phyloP scores from a whole-genome alignment of 2,797 vertebrate species.

The Leptatherina wallacei region DNA sequence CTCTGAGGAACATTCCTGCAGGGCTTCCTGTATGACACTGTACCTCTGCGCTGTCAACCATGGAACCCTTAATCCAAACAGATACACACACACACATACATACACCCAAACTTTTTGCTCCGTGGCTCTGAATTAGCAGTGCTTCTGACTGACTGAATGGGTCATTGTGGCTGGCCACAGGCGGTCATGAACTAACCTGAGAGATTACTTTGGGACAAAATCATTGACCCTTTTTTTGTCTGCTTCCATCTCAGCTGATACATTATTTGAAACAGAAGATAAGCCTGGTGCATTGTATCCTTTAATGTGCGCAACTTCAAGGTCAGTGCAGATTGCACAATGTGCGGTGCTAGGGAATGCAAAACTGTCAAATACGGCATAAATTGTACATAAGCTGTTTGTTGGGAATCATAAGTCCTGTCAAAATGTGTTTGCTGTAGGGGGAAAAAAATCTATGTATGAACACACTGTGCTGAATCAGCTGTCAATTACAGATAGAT shows the following conservation, averaged over 20 bases:
- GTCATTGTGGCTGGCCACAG: conserved; percentile 59
- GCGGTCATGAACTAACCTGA: conserved; percentile 54
- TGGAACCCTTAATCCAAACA: conserved; percentile 71
- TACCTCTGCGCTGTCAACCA: conserved; percentile 70
- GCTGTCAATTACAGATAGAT: conserved; percentile 23
- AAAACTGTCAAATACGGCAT: conserved; percentile 30
- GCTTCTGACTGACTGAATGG: conserved; percentile 64
- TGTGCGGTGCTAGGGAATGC: conserved; percentile 16
- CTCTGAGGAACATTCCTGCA: conserved; percentile 86
- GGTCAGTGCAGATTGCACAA: conserved; percentile 10
- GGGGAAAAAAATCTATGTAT: conserved; percentile 13
- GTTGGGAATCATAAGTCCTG: conserved; percentile 46
- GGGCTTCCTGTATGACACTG: conserved; percentile 82
- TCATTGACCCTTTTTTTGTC: conserved; percentile 14
- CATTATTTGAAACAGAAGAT: background rate
- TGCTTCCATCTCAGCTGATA: conserved; percentile 1
- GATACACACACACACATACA: conserved; percentile 52
- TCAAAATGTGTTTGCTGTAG: conserved; percentile 39
- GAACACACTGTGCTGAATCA: conserved; percentile 42
- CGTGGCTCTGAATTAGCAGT: conserved; percentile 65
- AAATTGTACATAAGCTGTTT: conserved; percentile 33
- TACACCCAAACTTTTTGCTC: conserved; percentile 51
- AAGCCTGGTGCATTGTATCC: conserved; percentile 6
- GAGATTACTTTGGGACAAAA: conserved; percentile 50
- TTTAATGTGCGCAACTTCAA: conserved; percentile 13